Base-by-base conservation (phyloP, 2,113 vertebrate genomes). In the Pitta sordida region DNA sequence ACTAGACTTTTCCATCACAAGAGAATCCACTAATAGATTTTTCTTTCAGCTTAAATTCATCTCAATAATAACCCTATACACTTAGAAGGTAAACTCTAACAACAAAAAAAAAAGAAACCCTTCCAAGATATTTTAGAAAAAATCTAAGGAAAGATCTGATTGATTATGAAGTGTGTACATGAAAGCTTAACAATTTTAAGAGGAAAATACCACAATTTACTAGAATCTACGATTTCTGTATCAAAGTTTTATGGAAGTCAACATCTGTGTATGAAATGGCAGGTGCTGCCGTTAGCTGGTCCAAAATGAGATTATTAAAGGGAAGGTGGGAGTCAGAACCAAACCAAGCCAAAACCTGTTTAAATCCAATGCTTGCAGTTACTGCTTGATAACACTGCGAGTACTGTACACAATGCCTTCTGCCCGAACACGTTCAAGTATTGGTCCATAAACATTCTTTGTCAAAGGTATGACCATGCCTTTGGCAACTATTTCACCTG, bases 401-500 rank as follows among this genome's bases (percentile, higher is more conserved):
- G 96, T 97, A 11, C 90, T 98, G 92, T 98, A 98, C 21, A 97
- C 30, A 55, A 99, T 98, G 62, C 99, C 99, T 96, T 99, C 99
- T 52, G 98, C 97, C 96, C 96, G 98, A 89, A 99, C 97, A 41
- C 97, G 96, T 58, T 98, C 98, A 86, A 99, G 93, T 60, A 98
- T 97, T 39, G 98, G 99, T 83, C 97, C 94, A 4, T 99, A 99
- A 76, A 99, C 96, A 4, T 98, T 98, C 97, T 98, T 99, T 0
- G 97, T 98, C 97, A 99, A 91, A 9, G 99, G 99, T 62, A 98
- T 91, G 48, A 99, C 97, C 82, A 99, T 94, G 39, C 99, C 99
- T 97, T 98, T 99, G 10, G 96, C 94, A 23, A 63, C 90, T 96
- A 99, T 98, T 97, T 99, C 99, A 94, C 98, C 99, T 99, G 94